phyloP scores from a whole-genome alignment of 2,888 invertebrate species.

The Lepeophtheirus nordmannii region DNA sequence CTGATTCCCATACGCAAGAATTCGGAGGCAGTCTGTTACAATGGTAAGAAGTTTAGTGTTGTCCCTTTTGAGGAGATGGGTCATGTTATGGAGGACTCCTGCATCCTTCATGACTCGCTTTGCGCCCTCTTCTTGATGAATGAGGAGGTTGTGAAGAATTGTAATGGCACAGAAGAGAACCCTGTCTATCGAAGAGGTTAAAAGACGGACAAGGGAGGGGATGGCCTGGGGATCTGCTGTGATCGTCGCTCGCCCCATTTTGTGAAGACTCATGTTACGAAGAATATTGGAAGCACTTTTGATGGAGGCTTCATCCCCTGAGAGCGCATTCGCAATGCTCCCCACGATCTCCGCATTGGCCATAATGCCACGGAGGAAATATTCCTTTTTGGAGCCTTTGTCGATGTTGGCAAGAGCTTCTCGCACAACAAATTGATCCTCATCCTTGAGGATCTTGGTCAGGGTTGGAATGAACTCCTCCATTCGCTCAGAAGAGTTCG shows the following conservation, averaged over 20 bases:
- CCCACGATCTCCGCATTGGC: constrained; percentile 76
- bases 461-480: constrained; percentile 91
- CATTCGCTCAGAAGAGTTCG: constrained; percentile 58
- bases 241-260: constrained; percentile 59
- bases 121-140: constrained; percentile 84
- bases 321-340: constrained; percentile 82
- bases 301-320: constrained; percentile 89
- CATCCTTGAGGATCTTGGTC: constrained; percentile 81
- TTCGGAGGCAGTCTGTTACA: constrained; percentile 93
- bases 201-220: background rate
- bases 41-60: constrained; percentile 95
- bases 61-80: constrained; percentile 72
- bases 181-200: constrained; percentile 49
- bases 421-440: constrained; percentile 88
- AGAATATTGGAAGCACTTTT: constrained; percentile 92
- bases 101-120: constrained; percentile 93
- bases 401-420: constrained; percentile 99
- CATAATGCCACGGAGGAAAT: constrained; percentile 69
- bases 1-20: constrained; percentile 68
- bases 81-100: constrained; percentile 95
- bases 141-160: constrained; percentile 82
- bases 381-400: constrained; percentile 80
- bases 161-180: constrained; percentile 96
- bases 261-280: constrained; percentile 91
- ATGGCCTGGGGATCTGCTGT: background rate